These are phyloP conservation scores for Cossypha dichroa DNA, from an alignment of 2,797 vertebrate species.

Conservation along the genomic window DNA sequence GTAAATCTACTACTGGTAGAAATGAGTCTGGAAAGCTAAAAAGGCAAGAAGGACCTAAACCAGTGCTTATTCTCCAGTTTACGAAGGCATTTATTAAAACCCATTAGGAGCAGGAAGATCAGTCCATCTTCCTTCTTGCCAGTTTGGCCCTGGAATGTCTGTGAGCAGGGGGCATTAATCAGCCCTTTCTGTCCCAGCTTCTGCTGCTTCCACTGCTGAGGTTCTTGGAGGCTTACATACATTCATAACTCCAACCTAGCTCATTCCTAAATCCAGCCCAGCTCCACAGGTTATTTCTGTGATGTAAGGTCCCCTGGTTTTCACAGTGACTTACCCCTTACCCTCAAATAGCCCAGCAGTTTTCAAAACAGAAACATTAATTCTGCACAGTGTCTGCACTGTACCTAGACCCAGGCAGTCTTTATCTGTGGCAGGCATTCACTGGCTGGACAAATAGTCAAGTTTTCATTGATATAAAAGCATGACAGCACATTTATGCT, in stretches of 20 bases:
- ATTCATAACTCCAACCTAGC: background rate
- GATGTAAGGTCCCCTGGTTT: background rate
- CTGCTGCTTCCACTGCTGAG: background rate
- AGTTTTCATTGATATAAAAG: background rate
- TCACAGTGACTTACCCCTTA: rapidly evolving
- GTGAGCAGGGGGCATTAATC: background rate
- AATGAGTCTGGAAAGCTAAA: background rate
- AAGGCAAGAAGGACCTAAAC: background rate
- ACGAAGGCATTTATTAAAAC: background rate
- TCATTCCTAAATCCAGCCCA: background rate
- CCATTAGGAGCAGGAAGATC: background rate
- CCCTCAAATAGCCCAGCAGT: background rate
- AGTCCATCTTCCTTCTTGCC: background rate
- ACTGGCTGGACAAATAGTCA: background rate
- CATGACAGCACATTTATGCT: background rate
- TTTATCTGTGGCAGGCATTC: background rate
- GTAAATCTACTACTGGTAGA: slow-evolving; percentile 18
- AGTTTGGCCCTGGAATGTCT: background rate
- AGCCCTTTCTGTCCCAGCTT: background rate
- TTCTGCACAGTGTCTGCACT: background rate
- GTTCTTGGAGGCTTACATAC: background rate
- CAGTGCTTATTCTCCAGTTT: background rate
- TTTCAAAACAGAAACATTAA: background rate
- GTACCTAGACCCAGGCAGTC: background rate
- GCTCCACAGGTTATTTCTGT: background rate